Evolutionary conservation across 2,113 vertebrate species (phyloP), one percentile per base, ranked within the genome.

Genomic region (Oxyura jamaicensis): DNA sequence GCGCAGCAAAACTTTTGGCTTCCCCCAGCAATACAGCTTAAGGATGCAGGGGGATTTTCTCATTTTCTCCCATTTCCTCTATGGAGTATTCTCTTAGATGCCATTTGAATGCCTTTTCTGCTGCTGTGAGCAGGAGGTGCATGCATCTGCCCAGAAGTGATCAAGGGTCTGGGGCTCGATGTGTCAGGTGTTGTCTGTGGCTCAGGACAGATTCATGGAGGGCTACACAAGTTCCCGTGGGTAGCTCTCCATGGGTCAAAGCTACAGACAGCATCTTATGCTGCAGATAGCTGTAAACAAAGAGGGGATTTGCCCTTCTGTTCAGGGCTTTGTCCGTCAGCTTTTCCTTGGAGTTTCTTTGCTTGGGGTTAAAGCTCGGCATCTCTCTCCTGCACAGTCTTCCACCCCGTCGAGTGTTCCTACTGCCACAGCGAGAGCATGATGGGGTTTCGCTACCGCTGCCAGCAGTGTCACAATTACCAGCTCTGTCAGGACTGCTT

Each of bases 401-500:
- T 99, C 98, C 99, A 99, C 98, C 99, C 99, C 3, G 99, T 99
- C 29, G 99, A 99, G 97, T 99, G 99, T 97, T 99, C 99, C 95
- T 99, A 99, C 98, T 99, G 99, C 98, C 99, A 99, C 97, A 99
- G 98, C 44, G 99, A 99, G 98, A 99, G 99, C 96, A 99, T 99
- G 99, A 99, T 99, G 99, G 99, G 99, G 94, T 99, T 99, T 98
- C 99, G 99, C 97, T 99, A 99, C 97, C 99, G 99, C 97, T 99
- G 99, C 99, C 99, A 99, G 97, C 99, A 99, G 98, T 99, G 99
- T 98, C 99, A 99, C 98, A 99, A 99, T 98, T 99, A 99, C 98
- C 99, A 99, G 98, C 99, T 99, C 98, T 99, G 99, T 98, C 99
- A 99, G 98, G 99, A 99, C 98, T 99, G 99, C 98, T 99, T 99